These are phyloP conservation scores for Euglossa dilemma DNA, from an alignment of 1,140 invertebrate species.

Conservation along the genomic window DNA sequence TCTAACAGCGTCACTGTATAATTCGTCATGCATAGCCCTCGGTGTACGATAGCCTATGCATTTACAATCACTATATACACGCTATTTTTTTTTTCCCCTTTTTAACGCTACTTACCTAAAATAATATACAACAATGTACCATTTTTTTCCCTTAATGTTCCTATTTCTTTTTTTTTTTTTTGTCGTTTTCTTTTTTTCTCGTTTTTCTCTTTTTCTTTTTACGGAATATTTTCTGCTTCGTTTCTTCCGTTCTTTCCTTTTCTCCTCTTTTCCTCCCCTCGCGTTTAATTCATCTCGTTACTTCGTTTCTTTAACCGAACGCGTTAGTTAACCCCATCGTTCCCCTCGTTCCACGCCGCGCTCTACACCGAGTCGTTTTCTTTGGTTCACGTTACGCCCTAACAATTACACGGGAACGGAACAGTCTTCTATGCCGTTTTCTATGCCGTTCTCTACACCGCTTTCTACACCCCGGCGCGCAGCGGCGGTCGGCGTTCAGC, in stretches of 20 bases:
- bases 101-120: constrained; percentile 72
- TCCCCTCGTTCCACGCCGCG: neutral
- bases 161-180: constrained; percentile 21
- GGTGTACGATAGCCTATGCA: constrained; percentile 69
- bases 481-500: neutral
- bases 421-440: neutral
- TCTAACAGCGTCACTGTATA: constrained; percentile 78
- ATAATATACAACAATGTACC: constrained; percentile 75
- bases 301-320: neutral
- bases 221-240: neutral
- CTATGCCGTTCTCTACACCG: no score
- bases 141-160: constrained; percentile 39
- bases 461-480: no score
- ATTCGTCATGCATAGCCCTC: constrained; percentile 70
- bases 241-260: neutral
- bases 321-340: neutral
- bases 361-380: neutral
- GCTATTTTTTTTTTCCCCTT: constrained; percentile 60
- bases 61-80: constrained; percentile 79
- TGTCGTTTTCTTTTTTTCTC: constrained; percentile 7
- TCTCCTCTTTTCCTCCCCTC: neutral
- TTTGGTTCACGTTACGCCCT: neutral
- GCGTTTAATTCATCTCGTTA: neutral
- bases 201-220: neutral
- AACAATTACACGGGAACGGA: neutral